phyloP scores from a whole-genome alignment of 37 sponge, comb jelly and placozoan genomes.

The Cliona cf. orientalis region DNA sequence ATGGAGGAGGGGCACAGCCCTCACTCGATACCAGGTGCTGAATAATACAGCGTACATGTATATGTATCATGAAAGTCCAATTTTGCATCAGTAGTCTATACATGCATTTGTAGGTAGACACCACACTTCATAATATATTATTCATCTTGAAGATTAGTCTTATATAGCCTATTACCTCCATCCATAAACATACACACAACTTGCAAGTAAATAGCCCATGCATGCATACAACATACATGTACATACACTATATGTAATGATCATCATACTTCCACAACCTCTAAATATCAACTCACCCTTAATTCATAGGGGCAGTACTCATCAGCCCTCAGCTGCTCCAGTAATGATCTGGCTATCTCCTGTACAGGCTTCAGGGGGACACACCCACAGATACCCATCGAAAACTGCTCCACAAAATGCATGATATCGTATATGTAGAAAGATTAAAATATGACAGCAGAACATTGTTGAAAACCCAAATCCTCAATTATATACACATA shows the following conservation, averaged over 20 bases:
- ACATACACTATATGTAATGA: too few species aligned
- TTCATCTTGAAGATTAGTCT: too few species aligned
- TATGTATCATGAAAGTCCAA: neutral
- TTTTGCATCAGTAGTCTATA: neutral
- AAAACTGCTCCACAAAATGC: slow-evolving; percentile 9
- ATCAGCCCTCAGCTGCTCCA: slow-evolving; percentile 22
- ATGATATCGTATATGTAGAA: too few species aligned
- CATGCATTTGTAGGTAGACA: neutral
- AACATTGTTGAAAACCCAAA: neutral
- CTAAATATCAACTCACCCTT: slow-evolving; percentile 10
- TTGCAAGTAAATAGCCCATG: too few species aligned
- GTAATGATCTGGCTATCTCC: slow-evolving; percentile 14
- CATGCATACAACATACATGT: too few species aligned
- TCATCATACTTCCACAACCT: neutral
- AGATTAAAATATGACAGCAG: too few species aligned
- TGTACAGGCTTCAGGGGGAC: slow-evolving; percentile 4
- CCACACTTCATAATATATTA: too few species aligned
- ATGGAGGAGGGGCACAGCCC: slow-evolving; percentile 38
- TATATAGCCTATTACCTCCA: too few species aligned
- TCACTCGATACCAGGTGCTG: slow-evolving; percentile 35
- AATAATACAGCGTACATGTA: neutral
- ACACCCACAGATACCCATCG: neutral
- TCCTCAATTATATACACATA: neutral
- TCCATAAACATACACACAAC: too few species aligned
- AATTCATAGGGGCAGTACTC: slow-evolving; percentile 44